Evolutionary conservation across 2,888 invertebrate genomes (phyloP).

Genomic region (Mythimna albipuncta): DNA sequence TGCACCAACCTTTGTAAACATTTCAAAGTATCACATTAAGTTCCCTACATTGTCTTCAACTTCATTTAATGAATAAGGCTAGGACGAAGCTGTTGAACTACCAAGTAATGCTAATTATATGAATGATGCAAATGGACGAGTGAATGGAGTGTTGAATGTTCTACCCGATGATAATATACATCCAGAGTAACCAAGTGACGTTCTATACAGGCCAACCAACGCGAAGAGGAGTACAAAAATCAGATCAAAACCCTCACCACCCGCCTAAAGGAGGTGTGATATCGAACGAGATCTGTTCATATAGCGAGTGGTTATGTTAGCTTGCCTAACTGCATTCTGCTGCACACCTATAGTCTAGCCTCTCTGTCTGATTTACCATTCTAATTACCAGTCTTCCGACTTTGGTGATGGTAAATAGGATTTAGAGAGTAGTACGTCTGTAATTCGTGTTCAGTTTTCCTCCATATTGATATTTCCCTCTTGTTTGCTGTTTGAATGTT

Average conservation of each 20-base stretch:
- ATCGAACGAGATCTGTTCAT: constrained; percentile 78
- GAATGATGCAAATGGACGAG: constrained; percentile 54
- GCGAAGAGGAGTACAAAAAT: constrained; percentile 99
- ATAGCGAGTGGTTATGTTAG: constrained; percentile 82
- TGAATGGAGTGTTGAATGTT: constrained; percentile 35
- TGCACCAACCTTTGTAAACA: constrained; percentile 83
- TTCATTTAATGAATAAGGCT: constrained; percentile 51
- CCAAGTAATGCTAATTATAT: constrained; percentile 58
- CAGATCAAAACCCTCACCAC: constrained; percentile 99
- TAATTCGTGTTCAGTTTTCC: constrained; percentile 75
- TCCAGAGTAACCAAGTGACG: constrained; percentile 72
- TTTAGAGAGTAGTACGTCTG: constrained; percentile 76
- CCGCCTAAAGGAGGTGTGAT: constrained; percentile 99
- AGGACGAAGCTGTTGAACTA: constrained; percentile 53
- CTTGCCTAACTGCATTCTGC: constrained; percentile 87
- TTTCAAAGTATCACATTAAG: constrained; percentile 43
- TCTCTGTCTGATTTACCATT: constrained; percentile 73
- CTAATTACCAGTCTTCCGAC: constrained; percentile 48
- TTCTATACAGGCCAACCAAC: constrained; percentile 97
- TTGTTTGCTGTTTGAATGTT: constrained; percentile 79
- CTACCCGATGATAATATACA: constrained; percentile 17
- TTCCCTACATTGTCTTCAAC: constrained; percentile 49
- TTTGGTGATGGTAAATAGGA: constrained; percentile 75
- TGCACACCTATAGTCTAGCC: constrained; percentile 75
- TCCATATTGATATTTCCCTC: constrained; percentile 68